Conservation (phyloP, 2,113 vertebrate species). For the Syngnathus floridae region DNA sequence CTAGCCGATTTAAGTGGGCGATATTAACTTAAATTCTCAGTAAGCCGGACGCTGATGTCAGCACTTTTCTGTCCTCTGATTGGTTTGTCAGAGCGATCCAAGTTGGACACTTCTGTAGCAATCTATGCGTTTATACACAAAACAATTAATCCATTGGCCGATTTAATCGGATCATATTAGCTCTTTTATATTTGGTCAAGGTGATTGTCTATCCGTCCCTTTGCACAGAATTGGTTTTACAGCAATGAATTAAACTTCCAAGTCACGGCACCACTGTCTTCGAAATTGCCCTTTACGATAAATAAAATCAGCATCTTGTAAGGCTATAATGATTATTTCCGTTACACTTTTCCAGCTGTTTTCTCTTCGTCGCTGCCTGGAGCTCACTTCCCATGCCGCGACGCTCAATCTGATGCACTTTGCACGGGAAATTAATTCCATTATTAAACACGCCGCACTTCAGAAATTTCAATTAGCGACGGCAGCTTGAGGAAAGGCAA, state of each 20-base stretch:
- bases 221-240: neutral
- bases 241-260: neutral
- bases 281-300: neutral
- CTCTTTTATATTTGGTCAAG: no score
- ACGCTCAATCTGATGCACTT: constrained; percentile 69
- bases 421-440: constrained; percentile 77
- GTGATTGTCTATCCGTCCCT: no score
- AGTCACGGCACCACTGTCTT: neutral
- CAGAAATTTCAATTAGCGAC: constrained; percentile 74
- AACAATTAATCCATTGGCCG: no score
- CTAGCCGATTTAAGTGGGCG: no score
- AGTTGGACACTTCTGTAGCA: no score
- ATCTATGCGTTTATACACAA: no score
- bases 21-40: no score
- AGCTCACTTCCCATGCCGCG: constrained; percentile 33
- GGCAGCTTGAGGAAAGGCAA: constrained; percentile 53
- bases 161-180: no score
- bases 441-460: constrained; percentile 77
- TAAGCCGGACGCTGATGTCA: no score
- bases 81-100: no score
- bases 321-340: constrained; percentile 23
- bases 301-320: constrained; percentile 25
- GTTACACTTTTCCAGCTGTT: constrained; percentile 27
- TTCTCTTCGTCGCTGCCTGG: constrained; percentile 22
- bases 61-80: no score